Evolutionary conservation across 2,797 vertebrate species (phyloP).

Genomic region (Anguilla obscura): DNA sequence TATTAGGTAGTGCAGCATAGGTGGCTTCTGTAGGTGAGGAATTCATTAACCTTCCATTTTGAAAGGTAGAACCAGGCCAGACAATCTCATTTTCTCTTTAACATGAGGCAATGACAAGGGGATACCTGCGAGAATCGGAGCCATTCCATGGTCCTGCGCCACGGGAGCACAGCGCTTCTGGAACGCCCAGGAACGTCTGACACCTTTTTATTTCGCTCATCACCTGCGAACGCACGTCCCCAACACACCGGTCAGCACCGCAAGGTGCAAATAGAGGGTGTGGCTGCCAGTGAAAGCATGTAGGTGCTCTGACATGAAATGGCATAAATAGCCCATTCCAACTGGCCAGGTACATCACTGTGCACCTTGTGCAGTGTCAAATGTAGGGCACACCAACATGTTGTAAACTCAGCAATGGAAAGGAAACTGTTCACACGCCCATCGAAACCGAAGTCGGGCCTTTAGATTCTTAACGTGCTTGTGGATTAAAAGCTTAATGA

Average conservation of each 20-base stretch:
- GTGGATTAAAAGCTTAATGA: slow-evolving; percentile 57
- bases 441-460: slow-evolving; percentile 57
- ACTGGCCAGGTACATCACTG: neutral
- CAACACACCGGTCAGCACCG: neutral
- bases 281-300: neutral
- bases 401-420: neutral
- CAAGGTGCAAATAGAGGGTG: slow-evolving; percentile 15
- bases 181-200: slow-evolving; percentile 16
- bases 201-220: slow-evolving; percentile 18
- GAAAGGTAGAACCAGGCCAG: neutral
- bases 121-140: slow-evolving; percentile 54
- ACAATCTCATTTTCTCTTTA: slow-evolving; percentile 40
- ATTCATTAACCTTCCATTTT: neutral
- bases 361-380: neutral
- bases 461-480: slow-evolving; percentile 56
- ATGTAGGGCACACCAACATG: slow-evolving; percentile 9
- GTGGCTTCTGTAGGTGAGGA: neutral
- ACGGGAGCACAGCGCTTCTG: neutral
- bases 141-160: slow-evolving; percentile 31
- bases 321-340: neutral
- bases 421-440: slow-evolving; percentile 42
- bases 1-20: neutral
- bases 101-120: slow-evolving; percentile 46
- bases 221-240: neutral
- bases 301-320: neutral